Base-by-base conservation (phyloP, 2,113 vertebrate genomes). In the Todiramphus chloris region DNA sequence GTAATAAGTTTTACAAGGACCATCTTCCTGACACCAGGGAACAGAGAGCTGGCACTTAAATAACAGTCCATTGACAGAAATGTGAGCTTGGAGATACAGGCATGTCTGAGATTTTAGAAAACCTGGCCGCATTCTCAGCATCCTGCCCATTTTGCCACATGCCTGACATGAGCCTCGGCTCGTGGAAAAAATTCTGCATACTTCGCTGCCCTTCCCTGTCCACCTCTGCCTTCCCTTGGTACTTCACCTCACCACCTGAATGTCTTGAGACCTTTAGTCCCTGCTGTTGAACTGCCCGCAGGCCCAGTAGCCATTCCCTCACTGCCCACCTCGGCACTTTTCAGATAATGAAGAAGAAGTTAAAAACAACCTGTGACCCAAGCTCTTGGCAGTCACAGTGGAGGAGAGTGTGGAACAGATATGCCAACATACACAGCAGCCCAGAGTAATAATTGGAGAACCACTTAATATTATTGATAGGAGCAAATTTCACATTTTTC, bases 1-100 rank as follows among this genome's bases (percentile, higher is more conserved):
- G 93, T 83, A 96, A 86, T 87, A 91, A 91, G 79, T 93, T 96
- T 92, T 94, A 44, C 64, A 81, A 82, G 82, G 73, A 91, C 83
- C 56, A 55, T 69, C 70, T 69, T 90, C 30, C 39, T 90, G 60
- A 87, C 94, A 92, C 51, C 73, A 53, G 39, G 53, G 60, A 48
- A 55, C 50, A 91, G 90, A 91, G 39, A 96, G 83, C 5, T 93
- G 59, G 81, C 68, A 41, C 77, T 69, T 84, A 80, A 95, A 18
- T 53, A 93, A 89, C 56, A 87, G 66, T 41, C 72, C 74, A 24
- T 62, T 93, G 73, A 48, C 43, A 33, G n/a, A 79, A 39, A 39
- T 76, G 72, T 4, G 33, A 80, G 62, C 87, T 81, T 89, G 79
- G 25, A 58, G 28, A 80, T 35, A 33, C 8, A 62, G 19, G 33